Base-by-base conservation (phyloP, 2,113 vertebrate species). In the Macquaria australasica region DNA sequence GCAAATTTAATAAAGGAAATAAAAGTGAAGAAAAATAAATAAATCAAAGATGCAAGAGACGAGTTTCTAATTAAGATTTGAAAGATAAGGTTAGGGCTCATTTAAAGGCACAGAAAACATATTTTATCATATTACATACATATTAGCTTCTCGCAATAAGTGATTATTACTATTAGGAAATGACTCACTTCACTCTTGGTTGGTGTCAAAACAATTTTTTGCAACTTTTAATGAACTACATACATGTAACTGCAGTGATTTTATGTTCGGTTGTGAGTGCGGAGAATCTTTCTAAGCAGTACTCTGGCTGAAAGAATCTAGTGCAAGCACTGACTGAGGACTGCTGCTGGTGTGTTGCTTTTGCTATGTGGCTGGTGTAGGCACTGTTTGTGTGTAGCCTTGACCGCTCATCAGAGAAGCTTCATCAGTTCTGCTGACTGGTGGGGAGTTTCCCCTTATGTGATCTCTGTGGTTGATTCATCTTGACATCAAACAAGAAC, bases 361-460 rank as follows among this genome's bases (percentile, higher is more conserved):
- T 51, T 39, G 48, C 28, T 77, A 53, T 48, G 48, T 56, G 14
- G 39, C 64, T 50, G 6, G 12, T 70, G 45, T 25, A 4, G 63
- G 21, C 31, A 37, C 34, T 37, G 1, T 34, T 45, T 4, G 28
- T 5, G 55, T 64, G 58, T 20, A 3, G 14, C 31, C 34, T 60
- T 43, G 50, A 76, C 15, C 20, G 18, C 70, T 81, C 31, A 2
- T 48, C 8, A 48, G n/a, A 73, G 28, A 55, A n/a, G 18, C 21
- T 56, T 55, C 25, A 73, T 66, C n/a, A 23, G 28, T 21, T 74
- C 82, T 74, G 51, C 34, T 62, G 80, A 55, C 63, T 71, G 41
- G 11, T 68, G 4, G 78, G 77, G 81, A 78, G 15, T 82, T 87
- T 41, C 81, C 76, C 72, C 15, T 11, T 55, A 43, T 72, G 56